phyloP scores from a whole-genome alignment of 1,140 invertebrate species.

The Hesperophylax magnus region DNA sequence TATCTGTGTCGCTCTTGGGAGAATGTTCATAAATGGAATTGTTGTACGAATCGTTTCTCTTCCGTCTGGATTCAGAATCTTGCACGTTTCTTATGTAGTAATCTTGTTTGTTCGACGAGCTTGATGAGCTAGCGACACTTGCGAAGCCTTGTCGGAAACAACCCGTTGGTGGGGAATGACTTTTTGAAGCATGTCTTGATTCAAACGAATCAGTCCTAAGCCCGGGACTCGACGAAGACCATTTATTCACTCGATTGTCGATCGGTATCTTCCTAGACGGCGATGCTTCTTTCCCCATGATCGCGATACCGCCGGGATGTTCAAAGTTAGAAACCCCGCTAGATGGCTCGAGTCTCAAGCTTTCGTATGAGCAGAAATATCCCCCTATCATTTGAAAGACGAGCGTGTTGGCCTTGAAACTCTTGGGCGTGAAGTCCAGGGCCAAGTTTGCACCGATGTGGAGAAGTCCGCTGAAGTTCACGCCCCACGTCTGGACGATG shows the following conservation, averaged over 20 bases:
- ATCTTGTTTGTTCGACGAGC: conserved; percentile 7
- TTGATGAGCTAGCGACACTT: conserved; percentile 60
- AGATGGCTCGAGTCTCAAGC: conserved; percentile 67
- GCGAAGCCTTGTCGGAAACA: conserved; percentile 66
- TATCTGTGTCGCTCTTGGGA: conserved; percentile 60
- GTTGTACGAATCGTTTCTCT: conserved; percentile 58
- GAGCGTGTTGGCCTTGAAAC: conserved; percentile 84
- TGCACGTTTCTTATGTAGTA: conserved; percentile 12
- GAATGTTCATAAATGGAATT: conserved; percentile 68
- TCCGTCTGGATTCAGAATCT: conserved; percentile 59
- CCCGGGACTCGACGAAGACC: conserved; percentile 64
- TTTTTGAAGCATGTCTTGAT: conserved; percentile 67
- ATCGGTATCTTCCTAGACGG: conserved; percentile 50
- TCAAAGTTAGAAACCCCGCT: neutral
- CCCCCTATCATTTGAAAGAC: conserved; percentile 92
- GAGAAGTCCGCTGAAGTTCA: conserved; percentile 85
- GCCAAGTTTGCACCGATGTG: conserved; percentile 83
- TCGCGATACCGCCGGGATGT: conserved; percentile 15
- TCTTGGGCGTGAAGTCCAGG: conserved; percentile 77
- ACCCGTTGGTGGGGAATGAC: conserved; percentile 64
- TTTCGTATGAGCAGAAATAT: conserved; percentile 82
- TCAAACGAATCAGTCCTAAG: conserved; percentile 63
- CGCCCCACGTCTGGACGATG: conserved; percentile 84
- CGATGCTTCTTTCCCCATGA: conserved; percentile 45
- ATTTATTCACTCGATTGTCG: conserved; percentile 61